These are phyloP conservation scores for Hippoglossus hippoglossus DNA, from an alignment of 2,797 vertebrate genomes.

Conservation along the genomic window DNA sequence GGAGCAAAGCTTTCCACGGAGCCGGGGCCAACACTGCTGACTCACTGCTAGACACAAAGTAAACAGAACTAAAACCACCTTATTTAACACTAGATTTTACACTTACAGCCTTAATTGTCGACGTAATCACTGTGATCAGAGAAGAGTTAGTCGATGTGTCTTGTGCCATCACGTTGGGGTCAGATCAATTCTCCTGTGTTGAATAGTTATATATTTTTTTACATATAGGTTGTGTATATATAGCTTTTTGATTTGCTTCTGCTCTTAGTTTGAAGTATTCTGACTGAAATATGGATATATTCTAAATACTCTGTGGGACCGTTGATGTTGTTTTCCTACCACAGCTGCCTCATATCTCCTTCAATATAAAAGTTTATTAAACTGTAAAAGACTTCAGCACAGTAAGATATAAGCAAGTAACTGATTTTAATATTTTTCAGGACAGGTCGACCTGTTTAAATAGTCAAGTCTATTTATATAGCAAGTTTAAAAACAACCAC, in stretches of 20 bases:
- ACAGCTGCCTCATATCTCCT: no score
- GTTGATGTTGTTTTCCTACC: background rate
- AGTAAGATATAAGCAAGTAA: no score
- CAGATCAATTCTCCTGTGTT: background rate
- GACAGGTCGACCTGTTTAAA: no score
- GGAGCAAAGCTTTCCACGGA: constrained; percentile 28
- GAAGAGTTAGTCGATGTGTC: background rate
- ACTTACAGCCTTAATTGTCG: background rate
- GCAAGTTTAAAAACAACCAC: no score
- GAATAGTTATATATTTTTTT: constrained; percentile 2
- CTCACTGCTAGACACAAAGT: constrained; percentile 9
- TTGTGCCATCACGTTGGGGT: background rate
- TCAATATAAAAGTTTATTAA: no score
- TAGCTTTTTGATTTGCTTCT: background rate
- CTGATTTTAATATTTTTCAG: no score
- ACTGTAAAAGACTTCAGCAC: no score
- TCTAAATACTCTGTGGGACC: background rate
- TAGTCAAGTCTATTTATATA: no score
- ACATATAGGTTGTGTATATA: background rate
- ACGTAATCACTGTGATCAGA: background rate
- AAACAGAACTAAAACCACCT: constrained; percentile 41
- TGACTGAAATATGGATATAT: background rate
- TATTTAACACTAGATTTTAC: constrained; percentile 40
- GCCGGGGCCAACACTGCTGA: background rate
- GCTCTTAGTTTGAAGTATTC: background rate